Evolutionary conservation across 2,797 vertebrate genomes (phyloP), one percentile per base, ranked within the genome.

Genomic region (Threskiornis aethiopicus): DNA sequence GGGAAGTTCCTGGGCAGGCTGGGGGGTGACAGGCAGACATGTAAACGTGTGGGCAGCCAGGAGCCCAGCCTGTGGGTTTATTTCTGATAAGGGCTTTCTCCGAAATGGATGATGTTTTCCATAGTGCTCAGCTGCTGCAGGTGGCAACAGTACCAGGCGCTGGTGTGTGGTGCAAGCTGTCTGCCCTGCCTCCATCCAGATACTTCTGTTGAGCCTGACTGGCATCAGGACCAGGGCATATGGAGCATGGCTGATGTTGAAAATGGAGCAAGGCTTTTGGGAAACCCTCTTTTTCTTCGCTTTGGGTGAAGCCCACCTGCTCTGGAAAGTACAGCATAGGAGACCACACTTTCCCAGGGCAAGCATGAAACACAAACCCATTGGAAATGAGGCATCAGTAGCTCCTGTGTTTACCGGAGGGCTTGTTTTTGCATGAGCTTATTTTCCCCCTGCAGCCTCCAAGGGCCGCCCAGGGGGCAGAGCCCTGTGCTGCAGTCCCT

Each of bases 141-240:
- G n/a, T 0, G 8, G 37, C 0, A 1, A 81, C 20, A 82, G 35
- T 26, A n/a, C 3, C 3, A 3, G 1, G 1, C 1, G 6, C 21
- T 73, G 59, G 52, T 20, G 14, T 8, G 51, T 1, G 3, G 19
- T 61, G 25, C 64, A 80, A 90, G 42, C 37, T 46, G 28, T 17
- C 42, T 26, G 28, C 37, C 44, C 69, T 59, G 42, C 31, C 25
- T 71, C 41, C 24, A 25, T 29, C 33, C 9, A 2, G 14, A 29
- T 29, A 26, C 19, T 14, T 26, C 41, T 16, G 4, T 16, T 31
- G 54, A 70, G 24, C 59, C 69, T 49, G 73, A 22, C 6, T 66
- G 44, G 15, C 55, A 66, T 37, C 59, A 73, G 69, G 10, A 73
- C 37, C 33, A 65, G 51, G 2, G 2, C 17, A 17, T 2, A 46